Base-by-base conservation (phyloP, 2,888 invertebrate genomes). In the Eilema sororculum region DNA sequence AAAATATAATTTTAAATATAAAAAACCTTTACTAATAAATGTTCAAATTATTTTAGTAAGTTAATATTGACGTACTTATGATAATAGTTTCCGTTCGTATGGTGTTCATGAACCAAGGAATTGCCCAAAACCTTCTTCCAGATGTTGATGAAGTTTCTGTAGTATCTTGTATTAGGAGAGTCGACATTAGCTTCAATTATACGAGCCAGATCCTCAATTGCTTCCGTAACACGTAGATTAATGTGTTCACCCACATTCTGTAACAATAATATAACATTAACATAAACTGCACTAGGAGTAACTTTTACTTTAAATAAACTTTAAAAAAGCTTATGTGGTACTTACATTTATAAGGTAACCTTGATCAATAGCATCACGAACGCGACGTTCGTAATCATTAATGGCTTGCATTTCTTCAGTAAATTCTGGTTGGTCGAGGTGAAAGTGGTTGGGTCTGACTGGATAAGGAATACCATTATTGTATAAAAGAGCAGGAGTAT, bases 401-500 rank as follows among this genome's bases (percentile, higher is more conserved):
- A 96, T 95, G 69, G 95, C 80, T 59, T 89, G 87, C 37, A 96
- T 79, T 68, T 95, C 90, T 30, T 93, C 81, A 60, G 93, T 85
- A 71, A 95, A 89, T 62, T 94, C 87, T 60, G 94, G 91, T 64
- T 94, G 94, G 28, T 95, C 85, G 5, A 96, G 78, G 62, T 96
- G 89, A 80, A 94, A 96, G 81, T 96, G 90, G 84, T 96, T 94
- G 37, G 96, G 96, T 77, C 97, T 96, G 65, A 90, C 91, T 52
- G 97, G 96, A 92, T 96, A 97, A 66, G 96, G 95, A 66, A 97
- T 90, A 61, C 97, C 97, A 77, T 96, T 97, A 81, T 95, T 94
- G 86, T 96, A 96, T 71, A 96, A 90, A 76, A 97, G 91, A 72
- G 96, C 96, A 64, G 97, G 96, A 65, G 96, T 94, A 90, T 96